phyloP scores from a whole-genome alignment of 2,888 invertebrate genomes.

The Tethea ocularis region DNA sequence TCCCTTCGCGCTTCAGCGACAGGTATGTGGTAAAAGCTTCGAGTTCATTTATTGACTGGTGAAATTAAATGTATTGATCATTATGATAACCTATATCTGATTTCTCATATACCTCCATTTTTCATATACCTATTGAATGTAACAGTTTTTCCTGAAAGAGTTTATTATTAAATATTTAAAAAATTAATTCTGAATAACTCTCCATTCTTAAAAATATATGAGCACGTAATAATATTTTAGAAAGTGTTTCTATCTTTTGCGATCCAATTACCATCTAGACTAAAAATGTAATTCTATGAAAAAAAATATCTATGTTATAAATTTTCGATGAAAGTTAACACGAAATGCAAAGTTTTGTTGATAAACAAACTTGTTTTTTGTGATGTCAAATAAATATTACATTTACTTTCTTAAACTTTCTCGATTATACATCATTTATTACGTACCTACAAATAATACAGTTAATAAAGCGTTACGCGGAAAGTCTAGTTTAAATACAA shows the following conservation, averaged over 20 bases:
- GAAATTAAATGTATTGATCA: slow-evolving; percentile 26
- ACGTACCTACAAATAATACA: not conserved
- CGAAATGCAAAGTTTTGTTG: not conserved
- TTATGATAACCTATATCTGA: not conserved
- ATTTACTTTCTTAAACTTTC: not conserved
- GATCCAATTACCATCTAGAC: slow-evolving; percentile 4
- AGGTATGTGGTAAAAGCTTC: slow-evolving; percentile 50
- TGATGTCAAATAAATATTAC: not conserved
- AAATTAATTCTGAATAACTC: not conserved
- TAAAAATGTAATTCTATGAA: not conserved
- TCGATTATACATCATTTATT: not conserved
- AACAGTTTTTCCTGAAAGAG: not conserved
- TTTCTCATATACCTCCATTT: not conserved
- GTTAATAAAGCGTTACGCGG: not conserved
- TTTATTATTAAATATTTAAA: not conserved
- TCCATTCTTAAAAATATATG: slow-evolving; percentile 1
- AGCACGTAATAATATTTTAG: slow-evolving; percentile 6
- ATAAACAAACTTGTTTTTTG: not conserved
- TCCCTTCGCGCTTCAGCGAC: slow-evolving; percentile 60
- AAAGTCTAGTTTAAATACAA: not conserved
- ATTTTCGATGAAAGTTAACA: slow-evolving; percentile 4
- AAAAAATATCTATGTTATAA: not conserved
- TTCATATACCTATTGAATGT: too few species aligned
- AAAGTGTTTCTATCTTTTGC: slow-evolving; percentile 7
- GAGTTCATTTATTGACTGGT: slow-evolving; percentile 20